These are phyloP conservation scores for Portevinia maculata DNA, from an alignment of 2,888 invertebrate genomes.

Conservation along the genomic window DNA sequence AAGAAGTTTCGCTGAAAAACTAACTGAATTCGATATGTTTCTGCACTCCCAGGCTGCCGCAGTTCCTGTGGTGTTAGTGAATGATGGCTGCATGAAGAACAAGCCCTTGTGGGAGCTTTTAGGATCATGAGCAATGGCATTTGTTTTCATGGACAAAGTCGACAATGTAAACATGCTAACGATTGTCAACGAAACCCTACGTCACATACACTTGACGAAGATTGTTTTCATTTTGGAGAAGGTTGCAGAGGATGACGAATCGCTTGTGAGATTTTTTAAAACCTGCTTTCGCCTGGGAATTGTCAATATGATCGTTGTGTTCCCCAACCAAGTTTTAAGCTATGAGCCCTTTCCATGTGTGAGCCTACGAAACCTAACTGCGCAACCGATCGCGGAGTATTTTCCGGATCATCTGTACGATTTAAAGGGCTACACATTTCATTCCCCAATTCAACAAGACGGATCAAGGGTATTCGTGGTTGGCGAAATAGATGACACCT, in stretches of 20 bases:
- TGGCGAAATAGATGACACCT: slow-evolving; percentile 9
- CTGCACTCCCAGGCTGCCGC: slow-evolving; percentile 5
- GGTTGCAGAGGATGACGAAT: background rate
- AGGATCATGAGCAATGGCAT: slow-evolving; percentile 31
- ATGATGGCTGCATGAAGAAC: background rate
- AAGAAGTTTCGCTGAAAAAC: slow-evolving; percentile 9
- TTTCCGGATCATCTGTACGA: slow-evolving; percentile 47
- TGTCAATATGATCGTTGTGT: slow-evolving; percentile 44
- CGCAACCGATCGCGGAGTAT: slow-evolving; percentile 14
- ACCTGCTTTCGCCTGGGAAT: slow-evolving; percentile 45
- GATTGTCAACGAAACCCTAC: slow-evolving; percentile 40
- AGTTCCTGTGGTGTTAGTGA: slow-evolving; percentile 40
- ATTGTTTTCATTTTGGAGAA: slow-evolving; percentile 31
- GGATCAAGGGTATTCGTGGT: slow-evolving; percentile 49
- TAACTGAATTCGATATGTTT: slow-evolving; percentile 35
- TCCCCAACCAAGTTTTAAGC: slow-evolving; percentile 15
- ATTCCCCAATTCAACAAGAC: slow-evolving; percentile 48
- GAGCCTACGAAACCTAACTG: slow-evolving; percentile 41
- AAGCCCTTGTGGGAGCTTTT: slow-evolving; percentile 11
- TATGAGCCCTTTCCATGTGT: slow-evolving; percentile 57
- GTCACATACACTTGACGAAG: slow-evolving; percentile 42
- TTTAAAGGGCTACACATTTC: slow-evolving; percentile 53
- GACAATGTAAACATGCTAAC: slow-evolving; percentile 41
- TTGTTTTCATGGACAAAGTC: slow-evolving; percentile 51
- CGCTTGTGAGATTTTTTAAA: slow-evolving; percentile 26